A percentile compares a stretch with the other conserved stretches of the same genome.
Conservation (phyloP, 2,113 vertebrate species). For the Geococcyx californianus region DNA sequence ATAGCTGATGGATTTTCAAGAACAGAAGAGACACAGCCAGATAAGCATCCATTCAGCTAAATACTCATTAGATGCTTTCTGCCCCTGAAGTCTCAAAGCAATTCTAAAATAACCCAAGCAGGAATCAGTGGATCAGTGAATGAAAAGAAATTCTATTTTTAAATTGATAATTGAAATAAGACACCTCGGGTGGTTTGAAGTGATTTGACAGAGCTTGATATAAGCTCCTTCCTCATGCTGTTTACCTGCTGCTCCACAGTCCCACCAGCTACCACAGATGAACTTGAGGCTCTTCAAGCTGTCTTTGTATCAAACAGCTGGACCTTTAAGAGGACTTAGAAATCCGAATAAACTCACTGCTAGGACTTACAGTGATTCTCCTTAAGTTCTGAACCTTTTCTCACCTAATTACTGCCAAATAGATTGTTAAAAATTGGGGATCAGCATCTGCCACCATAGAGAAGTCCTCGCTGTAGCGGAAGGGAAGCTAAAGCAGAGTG, state of each 20-base stretch:
- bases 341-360: not conserved
- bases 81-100: not conserved
- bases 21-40: not conserved
- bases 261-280: not conserved
- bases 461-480: not conserved
- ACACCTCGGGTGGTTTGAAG: slow-evolving; percentile 6
- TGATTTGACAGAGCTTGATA: not conserved
- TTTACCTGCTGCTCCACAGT: not conserved
- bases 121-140: slow-evolving; percentile 14
- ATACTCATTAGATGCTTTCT: not conserved
- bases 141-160: slow-evolving; percentile 20
- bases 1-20: not conserved
- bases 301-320: not conserved
- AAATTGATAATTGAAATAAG: slow-evolving; percentile 40
- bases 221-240: not conserved
- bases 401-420: not conserved
- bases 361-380: not conserved
- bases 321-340: not conserved
- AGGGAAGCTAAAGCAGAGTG: not conserved
- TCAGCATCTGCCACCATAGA: not conserved
- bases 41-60: not conserved
- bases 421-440: not conserved
- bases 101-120: not conserved
- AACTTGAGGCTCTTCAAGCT: not conserved
- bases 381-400: not conserved